Evolutionary conservation across 2,888 invertebrate genomes (phyloP), one percentile per base, ranked within the genome.

Genomic region (Coremacera marginata): DNA sequence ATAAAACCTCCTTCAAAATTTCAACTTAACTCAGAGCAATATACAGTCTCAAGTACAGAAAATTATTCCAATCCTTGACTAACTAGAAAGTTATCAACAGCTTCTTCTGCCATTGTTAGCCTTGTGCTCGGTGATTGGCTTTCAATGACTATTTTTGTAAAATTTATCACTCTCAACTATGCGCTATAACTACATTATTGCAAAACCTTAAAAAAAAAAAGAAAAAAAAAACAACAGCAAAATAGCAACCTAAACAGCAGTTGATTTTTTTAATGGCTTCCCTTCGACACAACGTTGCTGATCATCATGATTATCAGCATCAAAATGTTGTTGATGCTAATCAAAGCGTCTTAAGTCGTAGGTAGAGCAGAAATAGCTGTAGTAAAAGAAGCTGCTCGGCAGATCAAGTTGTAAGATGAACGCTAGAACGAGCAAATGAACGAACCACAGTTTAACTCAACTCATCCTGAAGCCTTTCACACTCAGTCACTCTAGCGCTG

Each of bases 301-400:
- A 19, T 34, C n/a, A 55, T 71, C 19, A 57, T 57, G 55, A 71
- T 71, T 49, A 68, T 25, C 57, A 27, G 37, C 34, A 22, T 37
- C 25, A 34, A 57, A 57, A 55, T 57, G 71, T 22, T 55, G 37
- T 22, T n/a, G 71, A 71, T 71, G 71, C 55, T 57, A 57, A 68
- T 68, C 68, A 68, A 51, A 11, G 49, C 11, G 14, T 63, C 14
- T 11, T 7, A 44, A 44, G 44, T 44, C 3, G 44, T 3, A 11
- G 14, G 44, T 3, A 11, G 14, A 44, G 44, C 11, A 44, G 44
- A 44, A 44, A 44, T 11, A 14, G 44, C 2, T 44, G 44, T 37
- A 44, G 11, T 1, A 11, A 44, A 44, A 44, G 44, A 44, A 44
- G 44, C 37, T 37, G 37, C 37, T 5, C 8, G 37, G 37, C 44